A percentile compares a stretch with the other conserved stretches of the same genome.
Conservation (phyloP, 2,113 vertebrate species). For the Menidia beryllina region DNA sequence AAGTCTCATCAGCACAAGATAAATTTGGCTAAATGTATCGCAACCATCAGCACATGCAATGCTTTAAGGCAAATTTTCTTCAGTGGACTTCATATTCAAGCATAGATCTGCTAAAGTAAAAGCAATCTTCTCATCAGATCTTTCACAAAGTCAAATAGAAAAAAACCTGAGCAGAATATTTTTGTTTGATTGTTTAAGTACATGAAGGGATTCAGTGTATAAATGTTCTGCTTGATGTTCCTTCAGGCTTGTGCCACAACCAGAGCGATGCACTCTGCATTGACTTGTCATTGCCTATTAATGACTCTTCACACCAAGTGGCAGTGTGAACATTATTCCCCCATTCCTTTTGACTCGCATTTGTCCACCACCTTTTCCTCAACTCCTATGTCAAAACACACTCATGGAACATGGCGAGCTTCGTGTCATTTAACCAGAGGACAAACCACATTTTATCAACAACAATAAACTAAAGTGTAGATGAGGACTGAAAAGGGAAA, state of each 20-base stretch:
- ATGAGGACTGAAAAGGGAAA: constrained; percentile 23
- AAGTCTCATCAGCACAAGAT: background rate
- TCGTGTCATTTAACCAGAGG: constrained; percentile 45
- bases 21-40: background rate
- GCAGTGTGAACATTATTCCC: constrained; percentile 37
- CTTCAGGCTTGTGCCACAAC: constrained; percentile 56
- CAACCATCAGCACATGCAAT: background rate
- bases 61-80: background rate
- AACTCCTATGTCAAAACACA: constrained; percentile 48
- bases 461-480: constrained; percentile 8
- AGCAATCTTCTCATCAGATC: constrained; percentile 21
- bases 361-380: constrained; percentile 53
- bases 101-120: constrained; percentile 21
- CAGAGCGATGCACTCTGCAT: constrained; percentile 35
- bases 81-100: background rate
- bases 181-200: constrained; percentile 42
- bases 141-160: constrained; percentile 36
- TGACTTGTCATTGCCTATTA: constrained; percentile 67
- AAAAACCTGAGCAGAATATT: constrained; percentile 38
- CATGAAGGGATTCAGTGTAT: constrained; percentile 35
- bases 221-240: constrained; percentile 53
- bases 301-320: constrained; percentile 61
- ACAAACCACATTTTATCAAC: constrained; percentile 32
- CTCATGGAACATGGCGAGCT: constrained; percentile 46
- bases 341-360: constrained; percentile 50